Evolutionary conservation across 2,888 invertebrate genomes (phyloP).

Genomic region (Eristalis arbustorum): DNA sequence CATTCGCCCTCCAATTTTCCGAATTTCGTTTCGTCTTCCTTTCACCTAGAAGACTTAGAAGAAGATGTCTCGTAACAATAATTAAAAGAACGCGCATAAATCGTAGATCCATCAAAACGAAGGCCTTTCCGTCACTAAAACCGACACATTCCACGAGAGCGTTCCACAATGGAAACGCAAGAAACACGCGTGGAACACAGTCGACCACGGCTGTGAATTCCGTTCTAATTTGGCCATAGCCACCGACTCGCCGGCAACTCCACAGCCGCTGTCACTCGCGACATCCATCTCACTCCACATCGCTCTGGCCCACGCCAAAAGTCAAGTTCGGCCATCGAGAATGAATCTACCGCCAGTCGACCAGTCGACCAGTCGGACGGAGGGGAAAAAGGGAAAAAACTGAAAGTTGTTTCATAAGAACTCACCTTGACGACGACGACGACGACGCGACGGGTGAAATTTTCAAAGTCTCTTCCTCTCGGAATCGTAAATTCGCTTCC

Average conservation of each 20-base stretch:
- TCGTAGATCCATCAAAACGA: not conserved
- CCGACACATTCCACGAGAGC: not conserved
- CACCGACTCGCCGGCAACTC: not conserved
- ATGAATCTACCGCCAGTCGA: constrained; percentile 8
- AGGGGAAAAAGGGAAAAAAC: constrained; percentile 15
- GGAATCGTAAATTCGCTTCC: constrained; percentile 41
- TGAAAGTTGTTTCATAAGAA: constrained; percentile 57
- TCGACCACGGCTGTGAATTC: not conserved
- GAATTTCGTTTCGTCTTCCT: no score
- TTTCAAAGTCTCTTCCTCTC: constrained; percentile 12
- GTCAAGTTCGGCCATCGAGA: not conserved
- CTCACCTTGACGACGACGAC: constrained; percentile 50
- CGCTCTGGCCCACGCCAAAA: not conserved
- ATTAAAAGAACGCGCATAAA: not conserved
- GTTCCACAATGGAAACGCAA: not conserved
- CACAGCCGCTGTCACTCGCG: not conserved
- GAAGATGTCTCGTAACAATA: not conserved
- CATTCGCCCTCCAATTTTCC: no score
- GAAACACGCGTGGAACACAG: not conserved
- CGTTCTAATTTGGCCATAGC: not conserved
- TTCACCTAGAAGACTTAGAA: no score
- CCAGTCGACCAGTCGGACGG: not conserved
- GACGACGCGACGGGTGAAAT: constrained; percentile 41
- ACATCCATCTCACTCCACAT: not conserved
- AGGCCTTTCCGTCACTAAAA: not conserved